Evolutionary conservation across 2,888 invertebrate genomes (phyloP).

Genomic region (Vandiemenella viatica): DNA sequence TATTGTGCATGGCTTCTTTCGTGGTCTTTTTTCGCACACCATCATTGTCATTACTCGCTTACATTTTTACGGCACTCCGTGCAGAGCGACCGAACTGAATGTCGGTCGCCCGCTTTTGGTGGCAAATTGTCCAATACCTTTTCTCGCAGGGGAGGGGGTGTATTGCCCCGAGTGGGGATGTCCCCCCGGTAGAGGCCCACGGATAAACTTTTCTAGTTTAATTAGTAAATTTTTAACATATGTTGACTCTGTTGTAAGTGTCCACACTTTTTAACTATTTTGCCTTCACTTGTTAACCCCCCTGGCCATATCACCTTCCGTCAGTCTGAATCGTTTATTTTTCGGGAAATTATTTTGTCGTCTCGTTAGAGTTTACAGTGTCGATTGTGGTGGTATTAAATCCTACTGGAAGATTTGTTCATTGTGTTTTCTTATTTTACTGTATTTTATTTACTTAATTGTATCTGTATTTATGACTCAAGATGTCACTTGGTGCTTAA

Average conservation of each 20-base stretch:
- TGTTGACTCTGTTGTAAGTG: slow-evolving; percentile 11
- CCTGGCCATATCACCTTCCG: too few species aligned
- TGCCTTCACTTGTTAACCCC: too few species aligned
- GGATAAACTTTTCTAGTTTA: slow-evolving; percentile 1
- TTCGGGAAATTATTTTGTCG: too few species aligned
- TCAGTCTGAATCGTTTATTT: too few species aligned
- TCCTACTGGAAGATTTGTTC: too few species aligned
- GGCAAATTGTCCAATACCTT: neutral
- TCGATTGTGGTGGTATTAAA: too few species aligned
- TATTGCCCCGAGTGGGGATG: slow-evolving; percentile 10
- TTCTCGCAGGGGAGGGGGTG: slow-evolving; percentile 10
- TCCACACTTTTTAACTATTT: slow-evolving; percentile 14
- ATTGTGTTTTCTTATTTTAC: too few species aligned
- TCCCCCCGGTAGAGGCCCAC: slow-evolving; percentile 8
- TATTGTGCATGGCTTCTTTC: slow-evolving; percentile 15
- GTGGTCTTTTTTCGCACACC: slow-evolving; percentile 11
- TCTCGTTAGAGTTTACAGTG: too few species aligned
- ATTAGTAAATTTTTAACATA: neutral
- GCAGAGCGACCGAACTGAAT: too few species aligned
- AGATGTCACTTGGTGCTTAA: too few species aligned
- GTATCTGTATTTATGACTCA: too few species aligned
- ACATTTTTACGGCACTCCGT: neutral
- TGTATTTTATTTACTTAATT: too few species aligned
- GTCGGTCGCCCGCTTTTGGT: neutral
- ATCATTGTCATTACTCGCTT: slow-evolving; percentile 6